Conservation (phyloP, 2,113 vertebrate genomes). For the Corvus moneduloides region DNA sequence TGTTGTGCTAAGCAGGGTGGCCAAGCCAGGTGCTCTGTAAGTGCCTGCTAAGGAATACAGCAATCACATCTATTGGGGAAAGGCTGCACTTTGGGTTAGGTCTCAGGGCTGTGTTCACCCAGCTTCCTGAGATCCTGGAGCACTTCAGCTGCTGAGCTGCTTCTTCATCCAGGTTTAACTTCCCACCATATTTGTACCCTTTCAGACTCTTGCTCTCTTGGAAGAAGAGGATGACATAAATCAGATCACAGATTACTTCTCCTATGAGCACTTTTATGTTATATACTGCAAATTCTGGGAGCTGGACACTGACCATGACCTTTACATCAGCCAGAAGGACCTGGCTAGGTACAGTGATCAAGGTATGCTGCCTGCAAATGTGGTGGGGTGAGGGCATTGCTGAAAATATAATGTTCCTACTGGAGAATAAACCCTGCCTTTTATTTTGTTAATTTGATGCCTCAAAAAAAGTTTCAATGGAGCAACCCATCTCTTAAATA, state of each 20-base stretch:
- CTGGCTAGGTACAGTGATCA: conserved; percentile 94
- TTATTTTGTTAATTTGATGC: background rate
- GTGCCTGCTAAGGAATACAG: background rate
- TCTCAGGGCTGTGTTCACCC: background rate
- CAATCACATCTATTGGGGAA: background rate
- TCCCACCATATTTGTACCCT: conserved; percentile 13
- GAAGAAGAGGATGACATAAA: conserved; percentile 99
- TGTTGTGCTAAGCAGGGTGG: background rate
- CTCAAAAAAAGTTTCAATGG: background rate
- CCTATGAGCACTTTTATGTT: conserved; percentile 98
- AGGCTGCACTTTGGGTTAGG: background rate
- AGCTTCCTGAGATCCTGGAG: background rate
- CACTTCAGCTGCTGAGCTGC: background rate
- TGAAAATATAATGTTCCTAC: background rate
- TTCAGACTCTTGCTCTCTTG: conserved; percentile 91
- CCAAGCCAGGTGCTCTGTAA: background rate
- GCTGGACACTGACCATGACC: conserved; percentile 96
- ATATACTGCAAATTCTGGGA: conserved; percentile 99
- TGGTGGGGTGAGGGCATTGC: background rate
- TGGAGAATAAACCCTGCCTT: background rate
- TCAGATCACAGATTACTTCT: conserved; percentile 99
- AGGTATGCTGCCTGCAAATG: conserved; percentile 72
- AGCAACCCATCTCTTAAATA: background rate
- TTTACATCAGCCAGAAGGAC: conserved; percentile 95
- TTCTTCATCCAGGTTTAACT: background rate